phyloP scores from a whole-genome alignment of 2,797 vertebrate genomes.

The Semaprochilodus insignis region DNA sequence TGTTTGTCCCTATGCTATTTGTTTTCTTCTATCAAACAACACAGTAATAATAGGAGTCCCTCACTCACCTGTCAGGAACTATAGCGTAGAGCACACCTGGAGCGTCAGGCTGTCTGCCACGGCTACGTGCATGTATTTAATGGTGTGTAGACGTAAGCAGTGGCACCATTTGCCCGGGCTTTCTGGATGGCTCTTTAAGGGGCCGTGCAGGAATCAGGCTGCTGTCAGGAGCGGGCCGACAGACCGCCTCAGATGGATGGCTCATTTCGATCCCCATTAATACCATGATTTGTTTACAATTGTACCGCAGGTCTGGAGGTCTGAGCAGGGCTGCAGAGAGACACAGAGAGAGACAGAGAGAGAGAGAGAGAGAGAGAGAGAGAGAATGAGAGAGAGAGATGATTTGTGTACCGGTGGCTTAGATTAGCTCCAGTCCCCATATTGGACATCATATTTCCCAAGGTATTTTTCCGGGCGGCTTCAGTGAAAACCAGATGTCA shows the following conservation, averaged over 20 bases:
- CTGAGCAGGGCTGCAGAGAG: constrained; percentile 40
- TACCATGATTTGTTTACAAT: constrained; percentile 71
- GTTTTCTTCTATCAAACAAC: constrained; percentile 6
- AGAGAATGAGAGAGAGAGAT: constrained; percentile 49
- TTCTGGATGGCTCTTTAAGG: constrained; percentile 57
- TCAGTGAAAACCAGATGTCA: constrained; percentile 71
- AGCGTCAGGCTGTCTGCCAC: constrained; percentile 6
- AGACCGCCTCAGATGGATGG: constrained; percentile 64
- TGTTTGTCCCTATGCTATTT: background rate
- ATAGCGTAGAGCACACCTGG: background rate
- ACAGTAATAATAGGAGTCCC: background rate
- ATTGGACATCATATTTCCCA: constrained; percentile 73
- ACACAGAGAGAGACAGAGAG: constrained; percentile 25
- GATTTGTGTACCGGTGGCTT: constrained; percentile 70
- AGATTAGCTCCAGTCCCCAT: constrained; percentile 69
- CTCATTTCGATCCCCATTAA: constrained; percentile 70
- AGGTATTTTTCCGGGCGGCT: constrained; percentile 68
- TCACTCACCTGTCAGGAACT: background rate
- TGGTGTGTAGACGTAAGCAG: constrained; percentile 58
- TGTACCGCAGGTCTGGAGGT: constrained; percentile 60
- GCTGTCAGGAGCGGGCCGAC: constrained; percentile 60
- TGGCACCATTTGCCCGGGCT: constrained; percentile 50
- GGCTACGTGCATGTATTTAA: constrained; percentile 55
- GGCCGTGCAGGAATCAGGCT: constrained; percentile 64
- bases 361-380: constrained; percentile 5